Evolutionary conservation across 2,888 invertebrate species (phyloP).

Genomic region (Campoletis raptor): DNA sequence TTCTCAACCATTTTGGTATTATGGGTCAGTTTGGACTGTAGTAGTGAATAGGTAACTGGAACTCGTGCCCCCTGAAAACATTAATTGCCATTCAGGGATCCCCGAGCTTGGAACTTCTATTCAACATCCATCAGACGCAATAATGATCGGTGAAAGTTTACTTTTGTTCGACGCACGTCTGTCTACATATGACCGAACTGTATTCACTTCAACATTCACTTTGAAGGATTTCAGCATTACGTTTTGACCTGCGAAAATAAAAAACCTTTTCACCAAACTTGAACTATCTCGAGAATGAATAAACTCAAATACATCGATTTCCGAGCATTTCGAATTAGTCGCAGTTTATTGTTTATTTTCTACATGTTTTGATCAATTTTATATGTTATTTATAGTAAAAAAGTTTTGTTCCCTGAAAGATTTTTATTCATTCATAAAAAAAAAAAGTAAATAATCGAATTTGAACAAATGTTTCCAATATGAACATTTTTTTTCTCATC

Average conservation of each 20-base stretch:
- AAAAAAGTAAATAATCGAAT: background rate
- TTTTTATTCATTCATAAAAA: background rate
- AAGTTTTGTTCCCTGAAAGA: no score
- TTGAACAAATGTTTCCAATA: background rate
- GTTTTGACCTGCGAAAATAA: background rate
- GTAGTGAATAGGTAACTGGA: background rate
- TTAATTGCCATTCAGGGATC: slow-evolving; percentile 34
- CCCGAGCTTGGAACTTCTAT: slow-evolving; percentile 14
- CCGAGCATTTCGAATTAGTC: no score
- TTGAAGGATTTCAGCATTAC: background rate
- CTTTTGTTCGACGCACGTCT: slow-evolving; percentile 45
- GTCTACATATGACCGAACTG: background rate
- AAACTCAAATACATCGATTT: no score
- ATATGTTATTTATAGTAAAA: no score
- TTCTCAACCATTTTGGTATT: slow-evolving; percentile 13
- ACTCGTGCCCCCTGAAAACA: slow-evolving; percentile 10
- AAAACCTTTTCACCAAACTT: background rate
- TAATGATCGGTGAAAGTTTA: slow-evolving; percentile 50
- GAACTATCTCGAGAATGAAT: background rate
- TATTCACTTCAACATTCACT: slow-evolving; percentile 18
- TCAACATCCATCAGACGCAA: slow-evolving; percentile 10
- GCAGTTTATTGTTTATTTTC: background rate
- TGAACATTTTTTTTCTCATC: background rate
- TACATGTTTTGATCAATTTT: background rate
- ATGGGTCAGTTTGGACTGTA: background rate